phyloP scores from a whole-genome alignment of 2,888 invertebrate species.

The Eilema depressum region DNA sequence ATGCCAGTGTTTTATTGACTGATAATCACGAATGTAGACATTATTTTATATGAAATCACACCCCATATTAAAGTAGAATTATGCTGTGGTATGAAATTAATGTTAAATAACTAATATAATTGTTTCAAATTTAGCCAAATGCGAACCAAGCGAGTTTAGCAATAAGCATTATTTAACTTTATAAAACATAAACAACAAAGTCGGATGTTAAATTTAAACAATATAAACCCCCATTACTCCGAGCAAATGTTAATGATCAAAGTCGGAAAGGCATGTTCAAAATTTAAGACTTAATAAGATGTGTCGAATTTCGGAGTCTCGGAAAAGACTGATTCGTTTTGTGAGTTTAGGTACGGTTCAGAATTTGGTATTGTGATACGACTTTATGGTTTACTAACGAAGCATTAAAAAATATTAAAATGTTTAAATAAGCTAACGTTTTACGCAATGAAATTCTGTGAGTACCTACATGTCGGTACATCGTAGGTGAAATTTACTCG shows the following conservation, averaged over 20 bases:
- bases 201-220: conserved; percentile 16
- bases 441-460: not conserved
- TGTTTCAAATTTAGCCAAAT: conserved; percentile 1
- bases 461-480: no score
- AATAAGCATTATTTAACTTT: conserved; percentile 13
- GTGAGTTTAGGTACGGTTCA: not conserved
- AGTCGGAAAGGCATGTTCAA: conserved; percentile 9
- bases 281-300: conserved; percentile 11
- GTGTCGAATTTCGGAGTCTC: conserved; percentile 1
- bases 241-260: conserved; percentile 15
- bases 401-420: not conserved
- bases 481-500: not conserved
- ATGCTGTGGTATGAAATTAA: not conserved
- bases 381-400: not conserved
- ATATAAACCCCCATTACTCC: conserved; percentile 11
- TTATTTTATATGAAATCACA: not conserved
- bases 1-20: not conserved
- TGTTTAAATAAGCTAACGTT: not conserved
- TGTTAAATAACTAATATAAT: not conserved
- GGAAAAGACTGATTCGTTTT: not conserved
- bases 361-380: not conserved
- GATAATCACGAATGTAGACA: not conserved
- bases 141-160: not conserved
- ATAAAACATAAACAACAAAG: conserved; percentile 11
- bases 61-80: not conserved